These are phyloP conservation scores for Cossypha niveicapilla DNA, from an alignment of 2,797 vertebrate genomes.

Conservation along the genomic window DNA sequence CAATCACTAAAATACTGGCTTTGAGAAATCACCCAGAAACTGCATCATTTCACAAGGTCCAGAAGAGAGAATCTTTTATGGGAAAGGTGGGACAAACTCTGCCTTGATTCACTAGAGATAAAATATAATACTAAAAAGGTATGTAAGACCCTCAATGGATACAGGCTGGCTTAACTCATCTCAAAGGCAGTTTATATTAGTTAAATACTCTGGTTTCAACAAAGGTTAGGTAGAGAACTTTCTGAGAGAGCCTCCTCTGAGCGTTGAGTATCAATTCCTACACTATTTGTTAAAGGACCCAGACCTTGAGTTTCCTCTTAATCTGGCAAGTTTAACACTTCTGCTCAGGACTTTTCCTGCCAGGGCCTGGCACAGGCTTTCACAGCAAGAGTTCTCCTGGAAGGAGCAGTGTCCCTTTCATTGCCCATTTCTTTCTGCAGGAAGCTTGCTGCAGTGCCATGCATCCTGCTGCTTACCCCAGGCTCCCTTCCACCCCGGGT, in stretches of 20 bases:
- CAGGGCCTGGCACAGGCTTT: background rate
- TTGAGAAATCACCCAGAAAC: background rate
- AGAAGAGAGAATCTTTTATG: background rate
- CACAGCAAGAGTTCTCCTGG: background rate
- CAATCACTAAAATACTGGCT: background rate
- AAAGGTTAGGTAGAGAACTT: background rate
- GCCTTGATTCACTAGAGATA: background rate
- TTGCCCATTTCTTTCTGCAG: background rate
- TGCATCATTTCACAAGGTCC: background rate
- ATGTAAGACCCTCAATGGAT: background rate
- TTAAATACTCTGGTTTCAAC: background rate
- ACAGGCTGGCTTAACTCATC: background rate
- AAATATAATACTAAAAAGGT: background rate
- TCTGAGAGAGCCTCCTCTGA: background rate
- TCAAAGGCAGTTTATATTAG: background rate
- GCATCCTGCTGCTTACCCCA: background rate
- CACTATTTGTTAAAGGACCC: background rate
- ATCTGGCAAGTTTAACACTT: background rate
- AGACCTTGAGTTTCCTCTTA: background rate
- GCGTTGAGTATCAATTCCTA: background rate
- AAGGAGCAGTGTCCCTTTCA: background rate
- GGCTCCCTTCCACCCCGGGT: no score
- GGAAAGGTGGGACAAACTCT: background rate
- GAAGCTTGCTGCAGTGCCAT: fast-evolving
- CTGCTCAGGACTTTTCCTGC: background rate